phyloP scores from a whole-genome alignment of 2,888 invertebrate genomes.

The Sesia apiformis region DNA sequence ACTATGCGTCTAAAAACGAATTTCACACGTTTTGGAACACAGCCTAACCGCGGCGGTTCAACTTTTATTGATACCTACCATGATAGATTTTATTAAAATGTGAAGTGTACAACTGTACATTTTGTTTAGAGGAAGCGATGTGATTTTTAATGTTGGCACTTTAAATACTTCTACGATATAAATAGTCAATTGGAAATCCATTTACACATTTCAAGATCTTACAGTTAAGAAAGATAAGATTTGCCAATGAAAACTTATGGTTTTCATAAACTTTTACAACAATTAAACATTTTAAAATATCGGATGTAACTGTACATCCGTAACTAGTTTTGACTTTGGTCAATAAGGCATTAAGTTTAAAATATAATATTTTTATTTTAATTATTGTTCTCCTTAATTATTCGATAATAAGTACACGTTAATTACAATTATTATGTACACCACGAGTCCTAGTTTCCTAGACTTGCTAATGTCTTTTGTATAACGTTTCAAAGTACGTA shows the following conservation, averaged over 20 bases:
- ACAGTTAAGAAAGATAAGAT: slow-evolving; percentile 40
- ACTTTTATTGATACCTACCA: no score
- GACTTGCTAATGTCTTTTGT: no score
- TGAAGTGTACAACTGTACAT: not conserved
- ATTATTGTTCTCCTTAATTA: slow-evolving; percentile 71
- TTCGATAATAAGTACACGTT: slow-evolving; percentile 58
- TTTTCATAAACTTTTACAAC: slow-evolving; percentile 65
- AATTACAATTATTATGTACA: slow-evolving; percentile 63
- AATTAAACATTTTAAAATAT: slow-evolving; percentile 60
- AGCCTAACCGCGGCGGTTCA: no score
- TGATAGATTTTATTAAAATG: no score
- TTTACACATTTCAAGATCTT: slow-evolving; percentile 1
- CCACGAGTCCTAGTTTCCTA: not conserved
- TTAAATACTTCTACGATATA: slow-evolving; percentile 2
- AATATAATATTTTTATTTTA: slow-evolving; percentile 61
- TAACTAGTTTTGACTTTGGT: slow-evolving; percentile 75
- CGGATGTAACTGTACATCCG: slow-evolving; percentile 57
- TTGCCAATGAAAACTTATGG: slow-evolving; percentile 49
- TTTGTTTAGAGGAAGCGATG: not conserved
- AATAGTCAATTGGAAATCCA: not conserved
- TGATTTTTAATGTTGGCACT: slow-evolving; percentile 1
- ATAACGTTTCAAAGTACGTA: no score
- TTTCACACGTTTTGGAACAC: no score
- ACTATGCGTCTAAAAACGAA: no score
- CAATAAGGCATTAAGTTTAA: slow-evolving; percentile 75